A percentile compares a stretch with the other conserved stretches of the same genome.
Conservation (phyloP, 2,888 invertebrate species). For the Apotomis turbidana region DNA sequence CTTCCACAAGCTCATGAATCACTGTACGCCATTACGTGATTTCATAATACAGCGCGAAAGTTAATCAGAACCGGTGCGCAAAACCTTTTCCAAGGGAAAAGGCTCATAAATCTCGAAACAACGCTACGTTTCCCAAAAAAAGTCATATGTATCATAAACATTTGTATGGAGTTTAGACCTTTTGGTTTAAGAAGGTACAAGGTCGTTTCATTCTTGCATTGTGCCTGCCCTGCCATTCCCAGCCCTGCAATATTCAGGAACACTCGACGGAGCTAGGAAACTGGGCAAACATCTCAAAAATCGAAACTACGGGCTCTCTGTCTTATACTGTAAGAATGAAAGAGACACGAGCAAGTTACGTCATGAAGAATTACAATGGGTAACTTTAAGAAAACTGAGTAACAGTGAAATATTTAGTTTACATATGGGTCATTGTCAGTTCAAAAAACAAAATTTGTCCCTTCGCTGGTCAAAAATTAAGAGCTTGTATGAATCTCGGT, state of each 20-base stretch:
- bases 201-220: slow-evolving; percentile 39
- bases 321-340: background rate
- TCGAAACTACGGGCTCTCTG: slow-evolving; percentile 5
- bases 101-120: slow-evolving; percentile 39
- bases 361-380: no score
- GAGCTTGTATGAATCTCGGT: no score
- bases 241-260: slow-evolving; percentile 37
- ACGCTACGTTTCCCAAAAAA: background rate
- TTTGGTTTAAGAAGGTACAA: background rate
- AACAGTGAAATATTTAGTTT: no score
- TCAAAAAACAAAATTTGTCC: no score
- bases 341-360: background rate
- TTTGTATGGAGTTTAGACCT: background rate
- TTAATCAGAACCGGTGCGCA: slow-evolving; percentile 26
- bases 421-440: no score
- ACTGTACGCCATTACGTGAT: slow-evolving; percentile 13
- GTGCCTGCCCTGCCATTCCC: slow-evolving; percentile 37
- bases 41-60: slow-evolving; percentile 19
- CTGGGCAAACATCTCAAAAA: slow-evolving; percentile 11
- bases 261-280: slow-evolving; percentile 11
- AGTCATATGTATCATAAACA: background rate
- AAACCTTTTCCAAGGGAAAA: slow-evolving; percentile 28
- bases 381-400: no score
- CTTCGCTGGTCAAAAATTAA: no score
- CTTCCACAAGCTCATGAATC: slow-evolving; percentile 23